Base-by-base conservation (phyloP, 2,797 vertebrate species). In the Sebastes nivosus region DNA sequence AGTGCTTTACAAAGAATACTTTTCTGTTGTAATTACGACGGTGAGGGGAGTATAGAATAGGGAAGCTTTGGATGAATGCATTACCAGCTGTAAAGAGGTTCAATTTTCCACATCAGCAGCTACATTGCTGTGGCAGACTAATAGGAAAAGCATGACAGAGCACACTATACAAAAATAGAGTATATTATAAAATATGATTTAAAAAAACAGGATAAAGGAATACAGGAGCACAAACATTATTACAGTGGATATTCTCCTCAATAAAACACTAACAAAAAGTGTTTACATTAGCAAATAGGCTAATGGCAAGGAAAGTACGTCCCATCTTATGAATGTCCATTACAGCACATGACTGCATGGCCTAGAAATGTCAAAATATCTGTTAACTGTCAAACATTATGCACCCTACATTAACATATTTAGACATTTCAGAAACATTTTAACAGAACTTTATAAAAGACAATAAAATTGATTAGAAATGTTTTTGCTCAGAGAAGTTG, bases 11-110 rank as follows among this genome's bases (percentile, higher is more conserved):
- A 87, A 80, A 77, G 81, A 89, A 87, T 80, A 88, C 67, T 81
- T 80, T 84, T 70, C 42, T 87, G 78, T 78, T 73, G 63, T 67
- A 83, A 87, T 90, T 82, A 87, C 13, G 61, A 83, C 78, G 76
- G 38, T 16, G 36, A 3, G 11, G 2, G 64, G 34, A 75, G 30
- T 58, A 71, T 13, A 76, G 82, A 87, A 79, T 13, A 14, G 32
- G 58, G 14, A 81, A 50, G 67, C 88, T 93, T 90, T 92, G 90
- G 90, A 89, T 90, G 78, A 91, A 87, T 83, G 64, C 69, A 77
- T 76, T 75, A 71, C 54, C 67, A 75, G 67, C 82, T 85, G 68
- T 66, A 86, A 89, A 82, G 80, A 75, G 65, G 70, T 70, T 82
- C 3, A 54, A 75, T 84, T 88, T 90, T 88, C 75, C 75, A 90